Evolutionary conservation across 30 jellyfish, hydroid and myxozoan genomes (phyloP).

Genomic region (Cassiopea andromeda): DNA sequence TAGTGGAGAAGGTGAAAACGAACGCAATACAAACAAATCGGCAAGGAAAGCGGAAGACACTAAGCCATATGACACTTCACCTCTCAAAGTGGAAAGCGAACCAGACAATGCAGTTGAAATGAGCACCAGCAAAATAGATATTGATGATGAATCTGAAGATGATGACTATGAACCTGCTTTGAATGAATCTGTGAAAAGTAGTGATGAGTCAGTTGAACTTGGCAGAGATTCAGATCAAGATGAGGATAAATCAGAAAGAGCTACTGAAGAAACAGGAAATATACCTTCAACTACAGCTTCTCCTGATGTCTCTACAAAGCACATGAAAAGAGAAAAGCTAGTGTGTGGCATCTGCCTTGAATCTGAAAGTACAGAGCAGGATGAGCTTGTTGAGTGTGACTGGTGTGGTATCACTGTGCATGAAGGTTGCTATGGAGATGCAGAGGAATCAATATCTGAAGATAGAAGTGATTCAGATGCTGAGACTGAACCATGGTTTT

Average conservation of each 20-base stretch:
- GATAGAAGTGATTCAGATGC: constrained; percentile 87
- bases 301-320: background rate
- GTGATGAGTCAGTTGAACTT: background rate
- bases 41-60: background rate
- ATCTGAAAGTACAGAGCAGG: constrained; percentile 82
- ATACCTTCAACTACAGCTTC: background rate
- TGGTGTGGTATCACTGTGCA: constrained; percentile 93
- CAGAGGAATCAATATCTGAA: constrained; percentile 60
- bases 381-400: constrained; percentile 95
- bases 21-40: constrained; percentile 6
- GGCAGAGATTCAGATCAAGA: background rate
- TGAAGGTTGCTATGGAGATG: constrained; percentile 98
- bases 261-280: background rate
- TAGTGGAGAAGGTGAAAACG: constrained; percentile 34
- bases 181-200: constrained; percentile 1
- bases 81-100: background rate
- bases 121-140: background rate
- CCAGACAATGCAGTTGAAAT: background rate
- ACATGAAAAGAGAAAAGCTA: constrained; percentile 33
- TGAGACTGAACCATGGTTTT: constrained; percentile 97
- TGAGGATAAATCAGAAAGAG: background rate
- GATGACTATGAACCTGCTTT: constrained; percentile 13
- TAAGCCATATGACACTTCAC: background rate
- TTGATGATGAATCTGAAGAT: constrained; percentile 42
- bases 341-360: constrained; percentile 95